Evolutionary conservation across 2,797 vertebrate species (phyloP), one percentile per base, ranked within the genome.

Genomic region (Lophotriccus pileatus): DNA sequence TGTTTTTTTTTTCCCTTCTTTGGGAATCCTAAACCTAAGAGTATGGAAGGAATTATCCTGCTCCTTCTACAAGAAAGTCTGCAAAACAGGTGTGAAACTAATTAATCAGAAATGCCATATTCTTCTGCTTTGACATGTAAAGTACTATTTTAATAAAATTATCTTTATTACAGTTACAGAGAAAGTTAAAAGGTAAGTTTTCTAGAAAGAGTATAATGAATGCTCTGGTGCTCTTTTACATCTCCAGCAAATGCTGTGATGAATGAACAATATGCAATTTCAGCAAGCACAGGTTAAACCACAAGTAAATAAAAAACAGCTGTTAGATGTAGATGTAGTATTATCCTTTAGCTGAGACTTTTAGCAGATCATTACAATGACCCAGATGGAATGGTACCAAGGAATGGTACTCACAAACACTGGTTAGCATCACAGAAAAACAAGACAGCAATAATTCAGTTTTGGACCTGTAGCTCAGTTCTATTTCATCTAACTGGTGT

Each of bases 141-240:
- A 83, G 18, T 59, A 95, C 87, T 94, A 89, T 93, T 96, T 96
- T 94, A 97, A 91, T 95, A 94, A 97, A 94, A 87, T 69, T 80
- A 37, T 74, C 47, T 20, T 27, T 85, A 72, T 83, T 95, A 50
- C 9, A 44, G 76, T 73, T 70, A 64, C 20, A 85, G 43, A 47
- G 62, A 83, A 94, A 70, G 79, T 92, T 97, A 97, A 97, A 87
- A 56, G 25, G 18, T n/a, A 55, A 84, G 81, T 59, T 95, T 96
- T 70, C 81, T 82, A 77, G 77, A 79, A 87, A 76, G 32, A 76
- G 58, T 69, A 50, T 39, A 91, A 84, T 87, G 41, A 88, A 28
- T 86, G 78, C 44, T 82, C 77, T 72, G 46, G 66, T 56, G 36
- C 30, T 87, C 39, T 30, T 89, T 82, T 94, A 92, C 58, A 84